phyloP scores from a whole-genome alignment of 2,888 invertebrate species.

The Athalia cordata region DNA sequence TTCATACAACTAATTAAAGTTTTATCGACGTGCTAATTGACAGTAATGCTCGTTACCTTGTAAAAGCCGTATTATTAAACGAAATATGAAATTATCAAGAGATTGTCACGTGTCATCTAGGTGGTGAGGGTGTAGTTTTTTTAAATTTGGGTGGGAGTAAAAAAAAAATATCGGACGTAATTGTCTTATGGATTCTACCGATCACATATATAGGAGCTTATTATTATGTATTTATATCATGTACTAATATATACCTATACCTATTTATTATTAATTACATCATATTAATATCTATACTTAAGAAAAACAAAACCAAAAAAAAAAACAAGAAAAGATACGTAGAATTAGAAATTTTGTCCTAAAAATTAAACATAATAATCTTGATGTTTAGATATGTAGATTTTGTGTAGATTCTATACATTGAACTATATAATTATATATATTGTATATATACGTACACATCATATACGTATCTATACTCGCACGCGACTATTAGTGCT shows the following conservation, averaged over 20 bases:
- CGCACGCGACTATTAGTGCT: constrained; percentile 35
- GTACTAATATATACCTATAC: not conserved
- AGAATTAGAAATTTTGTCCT: not conserved
- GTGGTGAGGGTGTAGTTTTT: too few relatives aligned
- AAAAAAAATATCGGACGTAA: too few relatives aligned
- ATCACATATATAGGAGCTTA: too few relatives aligned
- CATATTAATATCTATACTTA: not conserved
- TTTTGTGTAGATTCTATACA: constrained; percentile 31
- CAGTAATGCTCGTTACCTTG: too few relatives aligned
- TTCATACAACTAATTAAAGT: too few relatives aligned
- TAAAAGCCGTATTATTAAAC: too few relatives aligned
- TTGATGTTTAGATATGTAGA: constrained; percentile 36
- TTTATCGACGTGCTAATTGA: too few relatives aligned
- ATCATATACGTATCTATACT: not conserved
- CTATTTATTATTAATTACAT: too few relatives aligned
- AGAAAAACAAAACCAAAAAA: constrained; percentile 1
- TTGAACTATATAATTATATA: not conserved
- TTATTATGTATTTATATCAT: not conserved
- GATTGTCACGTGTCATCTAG: too few relatives aligned
- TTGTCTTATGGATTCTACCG: too few relatives aligned
- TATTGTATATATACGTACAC: not conserved
- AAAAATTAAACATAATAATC: not conserved
- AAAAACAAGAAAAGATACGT: not conserved
- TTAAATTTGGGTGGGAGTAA: too few relatives aligned
- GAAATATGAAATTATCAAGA: too few relatives aligned